These are phyloP conservation scores for Hirudo medicinalis DNA, from an alignment of 1,140 invertebrate species.

Conservation along the genomic window DNA sequence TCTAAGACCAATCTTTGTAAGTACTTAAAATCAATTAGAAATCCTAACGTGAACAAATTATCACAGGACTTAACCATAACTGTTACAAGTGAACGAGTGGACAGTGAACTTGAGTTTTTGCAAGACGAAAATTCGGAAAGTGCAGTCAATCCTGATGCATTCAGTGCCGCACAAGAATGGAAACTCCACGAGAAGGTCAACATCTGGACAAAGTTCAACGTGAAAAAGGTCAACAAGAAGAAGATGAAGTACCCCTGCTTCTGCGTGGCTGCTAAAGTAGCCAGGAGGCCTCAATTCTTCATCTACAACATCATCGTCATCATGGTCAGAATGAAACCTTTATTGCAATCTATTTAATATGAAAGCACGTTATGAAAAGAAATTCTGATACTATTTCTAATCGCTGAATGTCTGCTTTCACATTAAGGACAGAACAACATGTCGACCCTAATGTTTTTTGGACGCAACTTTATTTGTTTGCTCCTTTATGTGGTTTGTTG, in stretches of 20 bases:
- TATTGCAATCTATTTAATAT: not conserved
- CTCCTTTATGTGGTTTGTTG: no score
- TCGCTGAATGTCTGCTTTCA: no score
- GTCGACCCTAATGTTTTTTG: no score
- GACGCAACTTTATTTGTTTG: no score
- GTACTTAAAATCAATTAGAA: no score
- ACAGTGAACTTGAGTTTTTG: conserved; percentile 35
- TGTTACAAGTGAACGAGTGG: conserved; percentile 37
- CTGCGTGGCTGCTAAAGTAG: conserved; percentile 39
- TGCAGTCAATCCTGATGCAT: conserved; percentile 39
- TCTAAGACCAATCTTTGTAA: no score
- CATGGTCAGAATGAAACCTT: conserved; percentile 18
- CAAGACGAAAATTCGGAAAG: conserved; percentile 36
- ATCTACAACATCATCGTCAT: conserved; percentile 36
- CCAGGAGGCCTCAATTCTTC: conserved; percentile 39
- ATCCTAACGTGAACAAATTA: no score
- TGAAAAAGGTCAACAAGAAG: conserved; percentile 30
- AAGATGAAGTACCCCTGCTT: conserved; percentile 29
- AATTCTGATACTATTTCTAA: no score
- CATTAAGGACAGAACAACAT: no score
- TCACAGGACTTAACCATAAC: conserved; percentile 38
- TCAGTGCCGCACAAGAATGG: conserved; percentile 42
- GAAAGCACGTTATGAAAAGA: no score
- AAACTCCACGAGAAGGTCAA: conserved; percentile 37
- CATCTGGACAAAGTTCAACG: conserved; percentile 28